Base-by-base conservation (phyloP, 2,797 vertebrate species). In the Lepidocolaptes lacrymiger region DNA sequence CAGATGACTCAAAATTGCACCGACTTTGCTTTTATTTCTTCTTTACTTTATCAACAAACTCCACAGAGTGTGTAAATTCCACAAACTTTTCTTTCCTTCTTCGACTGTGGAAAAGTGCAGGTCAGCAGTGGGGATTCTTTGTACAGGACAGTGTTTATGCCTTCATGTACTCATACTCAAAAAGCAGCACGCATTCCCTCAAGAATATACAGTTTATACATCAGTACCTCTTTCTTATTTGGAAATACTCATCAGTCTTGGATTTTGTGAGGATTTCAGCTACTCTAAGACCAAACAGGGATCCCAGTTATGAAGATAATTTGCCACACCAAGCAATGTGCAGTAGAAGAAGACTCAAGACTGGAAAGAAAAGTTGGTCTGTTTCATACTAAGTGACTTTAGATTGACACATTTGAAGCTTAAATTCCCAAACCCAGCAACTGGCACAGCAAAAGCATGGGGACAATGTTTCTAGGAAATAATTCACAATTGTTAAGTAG, bases 11-110 rank as follows among this genome's bases (percentile, higher is more conserved):
- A 83, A 82, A 96, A 79, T 85, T 91, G 77, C 78, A 49, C 0
- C 3, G 56, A 37, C 44, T 85, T 87, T 2, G 2, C 75, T 86
- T 87, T 79, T 74, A 67, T 89, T 93, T 95, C 85, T 91, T 81
- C 85, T 87, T 88, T 81, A 23, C 37, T 90, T 93, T 94, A 79
- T 79, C 91, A 91, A 88, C 63, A 54, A 89, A 91, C 43, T 89
- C 87, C 64, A 71, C 49, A 74, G 75, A 59, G 68, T 73, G 32
- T 54, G 48, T 82, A 92, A 93, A 89, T 67, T 82, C 71, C 75
- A 80, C 46, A 77, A 76, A 67, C n/a, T 83, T 84, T 68, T 68
- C 69, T 85, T 90, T 87, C 41, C 13, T 48, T 75, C 67, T 82
- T 71, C 51, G 34, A 36, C 78, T 77, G 55, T 5, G 44, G 55